Base-by-base conservation (phyloP, 2,888 invertebrate species). In the Melanotus villosus region DNA sequence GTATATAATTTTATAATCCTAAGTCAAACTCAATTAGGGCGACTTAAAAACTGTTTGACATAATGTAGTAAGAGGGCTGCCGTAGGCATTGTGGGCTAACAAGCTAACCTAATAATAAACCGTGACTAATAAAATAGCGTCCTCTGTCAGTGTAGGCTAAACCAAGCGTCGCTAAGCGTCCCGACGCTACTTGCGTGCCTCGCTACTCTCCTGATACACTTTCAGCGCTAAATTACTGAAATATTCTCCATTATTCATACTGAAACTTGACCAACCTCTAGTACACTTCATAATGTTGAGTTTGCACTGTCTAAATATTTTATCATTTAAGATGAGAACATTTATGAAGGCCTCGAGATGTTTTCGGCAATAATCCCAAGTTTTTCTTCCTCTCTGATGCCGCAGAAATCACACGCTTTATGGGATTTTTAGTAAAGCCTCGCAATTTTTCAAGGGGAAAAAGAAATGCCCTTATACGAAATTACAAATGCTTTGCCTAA, bases 41-140 rank as follows among this genome's bases (percentile, higher is more conserved):
- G 65, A 59, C 66, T 62, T 70, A 70, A 68, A 70, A 70, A 70
- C 70, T 65, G 70, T 66, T 70, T 70, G 70, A 65, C 65, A 66
- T 70, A 70, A 70, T 70, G 65, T 70, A 47, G 70, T 56, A 64
- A 58, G 66, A 62, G 68, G 50, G 62, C 43, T 38, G 66, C 63
- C 57, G 54, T 70, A 70, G 70, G 66, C 66, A 70, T 66, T 70
- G 70, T 66, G 62, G 65, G 54, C 66, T 65, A 70, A 66, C 70
- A 66, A 58, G 62, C 38, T 77, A 77, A 77, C 75, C 76, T 74
- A 77, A 78, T 78, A 76, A 77, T 75, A 77, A 77, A 75, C 75
- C 75, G 71, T 73, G 75, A 72, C 72, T 77, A 76, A 78, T 78
- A 76, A 78, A 78, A 77, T 75, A 75, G 76, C 75, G 70, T 72